Conservation (phyloP, 1,140 invertebrate species). For the Nilaparvata lugens region DNA sequence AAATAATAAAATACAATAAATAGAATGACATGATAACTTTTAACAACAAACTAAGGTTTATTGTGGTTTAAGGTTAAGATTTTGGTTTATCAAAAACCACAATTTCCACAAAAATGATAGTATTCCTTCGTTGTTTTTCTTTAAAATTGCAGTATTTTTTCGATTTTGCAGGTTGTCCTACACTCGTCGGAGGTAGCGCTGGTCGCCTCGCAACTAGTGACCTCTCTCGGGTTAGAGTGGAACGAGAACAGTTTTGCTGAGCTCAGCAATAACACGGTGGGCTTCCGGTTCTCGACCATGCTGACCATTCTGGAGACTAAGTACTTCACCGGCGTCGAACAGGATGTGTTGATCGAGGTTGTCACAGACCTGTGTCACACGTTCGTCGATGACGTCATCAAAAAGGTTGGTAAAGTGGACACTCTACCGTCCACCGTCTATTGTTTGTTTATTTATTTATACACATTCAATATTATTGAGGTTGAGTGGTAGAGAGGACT, state of each 20-base stretch:
- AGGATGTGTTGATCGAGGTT: conserved; percentile 54
- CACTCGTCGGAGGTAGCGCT: conserved; percentile 53
- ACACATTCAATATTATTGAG: no score
- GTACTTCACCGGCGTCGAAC: conserved; percentile 46
- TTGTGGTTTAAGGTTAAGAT: no score
- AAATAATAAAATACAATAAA: no score
- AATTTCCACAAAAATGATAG: no score
- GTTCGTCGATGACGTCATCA: conserved; percentile 72
- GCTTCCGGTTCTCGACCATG: conserved; percentile 53
- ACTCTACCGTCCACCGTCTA: no score
- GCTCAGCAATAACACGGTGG: conserved; percentile 49
- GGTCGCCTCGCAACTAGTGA: conserved; percentile 52
- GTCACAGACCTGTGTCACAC: conserved; percentile 64
- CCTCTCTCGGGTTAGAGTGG: conserved; percentile 53
- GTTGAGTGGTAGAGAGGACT: no score
- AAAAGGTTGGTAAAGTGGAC: conserved; percentile 62
- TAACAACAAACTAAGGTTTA: no score
- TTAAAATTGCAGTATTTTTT: no score
- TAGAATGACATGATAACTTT: no score
- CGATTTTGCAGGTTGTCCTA: conserved; percentile 44
- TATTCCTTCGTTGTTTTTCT: no score
- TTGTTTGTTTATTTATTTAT: no score
- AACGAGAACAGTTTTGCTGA: conserved; percentile 55
- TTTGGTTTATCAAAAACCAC: no score
- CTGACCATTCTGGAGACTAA: conserved; percentile 61